Evolutionary conservation across 2,888 invertebrate species (phyloP).

Genomic region (Lymantria dispar): DNA sequence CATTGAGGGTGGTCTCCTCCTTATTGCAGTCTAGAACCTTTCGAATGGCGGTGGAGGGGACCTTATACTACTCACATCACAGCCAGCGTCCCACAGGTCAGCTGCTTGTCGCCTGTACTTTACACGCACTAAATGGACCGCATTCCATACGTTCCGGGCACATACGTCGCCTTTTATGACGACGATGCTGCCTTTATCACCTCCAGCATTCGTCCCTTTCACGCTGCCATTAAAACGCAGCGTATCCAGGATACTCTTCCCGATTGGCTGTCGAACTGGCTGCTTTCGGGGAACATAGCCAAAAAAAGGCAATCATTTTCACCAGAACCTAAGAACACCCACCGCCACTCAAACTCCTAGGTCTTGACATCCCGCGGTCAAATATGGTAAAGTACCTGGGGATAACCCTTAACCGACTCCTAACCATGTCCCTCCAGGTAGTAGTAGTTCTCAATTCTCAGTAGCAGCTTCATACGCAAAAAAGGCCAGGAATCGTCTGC

Average conservation of each 20-base stretch:
- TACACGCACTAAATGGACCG: not conserved
- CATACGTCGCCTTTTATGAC: not conserved
- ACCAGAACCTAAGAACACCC: too few species aligned
- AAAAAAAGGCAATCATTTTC: too few species aligned
- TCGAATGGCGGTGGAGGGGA: not conserved
- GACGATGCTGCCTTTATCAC: not conserved
- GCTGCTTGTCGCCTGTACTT: not conserved
- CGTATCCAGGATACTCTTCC: not conserved
- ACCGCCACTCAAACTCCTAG: too few species aligned
- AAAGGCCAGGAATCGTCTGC: too few species aligned
- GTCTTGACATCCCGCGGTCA: too few species aligned
- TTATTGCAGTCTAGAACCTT: not conserved
- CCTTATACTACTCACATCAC: not conserved
- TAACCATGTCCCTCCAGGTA: too few species aligned
- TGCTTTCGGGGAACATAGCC: not conserved
- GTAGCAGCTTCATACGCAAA: too few species aligned
- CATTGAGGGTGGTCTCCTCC: too few species aligned
- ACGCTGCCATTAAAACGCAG: not conserved
- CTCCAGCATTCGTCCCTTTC: not conserved
- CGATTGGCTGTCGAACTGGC: constrained; percentile 11
- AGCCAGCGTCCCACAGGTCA: not conserved
- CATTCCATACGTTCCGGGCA: not conserved
- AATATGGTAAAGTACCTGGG: too few species aligned
- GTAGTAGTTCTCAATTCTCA: too few species aligned
- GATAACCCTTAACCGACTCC: too few species aligned